Conservation (phyloP, 2,113 vertebrate species). For the Drymodes brunneopygia region DNA sequence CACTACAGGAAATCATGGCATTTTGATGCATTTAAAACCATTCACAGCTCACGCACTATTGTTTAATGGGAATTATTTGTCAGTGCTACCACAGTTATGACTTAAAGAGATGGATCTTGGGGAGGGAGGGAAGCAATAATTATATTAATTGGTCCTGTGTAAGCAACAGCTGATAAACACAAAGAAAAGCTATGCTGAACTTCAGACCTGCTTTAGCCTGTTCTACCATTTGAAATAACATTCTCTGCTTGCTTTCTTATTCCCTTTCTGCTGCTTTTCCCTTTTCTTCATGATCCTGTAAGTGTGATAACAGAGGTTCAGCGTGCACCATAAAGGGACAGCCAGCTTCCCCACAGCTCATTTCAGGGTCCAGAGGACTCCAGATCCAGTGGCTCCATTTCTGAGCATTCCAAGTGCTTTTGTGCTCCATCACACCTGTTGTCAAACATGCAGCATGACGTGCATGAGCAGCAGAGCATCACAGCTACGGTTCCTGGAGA, state of each 20-base stretch:
- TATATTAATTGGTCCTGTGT: neutral
- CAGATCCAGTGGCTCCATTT: rapidly evolving
- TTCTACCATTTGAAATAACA: neutral
- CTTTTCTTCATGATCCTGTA: neutral
- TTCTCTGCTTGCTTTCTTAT: neutral
- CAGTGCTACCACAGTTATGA: neutral
- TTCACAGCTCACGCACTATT: neutral
- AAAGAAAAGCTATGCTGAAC: neutral
- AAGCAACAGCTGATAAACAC: neutral
- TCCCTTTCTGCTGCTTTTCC: neutral
- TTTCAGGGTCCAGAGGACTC: neutral
- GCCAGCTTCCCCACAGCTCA: neutral
- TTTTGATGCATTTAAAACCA: neutral
- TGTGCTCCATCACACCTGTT: neutral
- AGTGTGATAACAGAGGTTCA: neutral
- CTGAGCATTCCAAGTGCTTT: neutral
- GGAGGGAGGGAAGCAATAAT: neutral
- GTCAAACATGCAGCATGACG: rapidly evolving
- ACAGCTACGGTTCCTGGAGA: neutral
- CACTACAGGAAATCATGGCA: neutral
- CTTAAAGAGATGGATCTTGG: neutral
- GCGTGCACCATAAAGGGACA: neutral
- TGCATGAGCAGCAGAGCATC: neutral
- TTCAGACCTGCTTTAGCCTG: neutral
- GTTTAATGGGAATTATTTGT: neutral